A percentile compares a stretch with the other conserved stretches of the same genome.
Conservation (phyloP, 1,140 invertebrate species). For the Galleria mellonella region DNA sequence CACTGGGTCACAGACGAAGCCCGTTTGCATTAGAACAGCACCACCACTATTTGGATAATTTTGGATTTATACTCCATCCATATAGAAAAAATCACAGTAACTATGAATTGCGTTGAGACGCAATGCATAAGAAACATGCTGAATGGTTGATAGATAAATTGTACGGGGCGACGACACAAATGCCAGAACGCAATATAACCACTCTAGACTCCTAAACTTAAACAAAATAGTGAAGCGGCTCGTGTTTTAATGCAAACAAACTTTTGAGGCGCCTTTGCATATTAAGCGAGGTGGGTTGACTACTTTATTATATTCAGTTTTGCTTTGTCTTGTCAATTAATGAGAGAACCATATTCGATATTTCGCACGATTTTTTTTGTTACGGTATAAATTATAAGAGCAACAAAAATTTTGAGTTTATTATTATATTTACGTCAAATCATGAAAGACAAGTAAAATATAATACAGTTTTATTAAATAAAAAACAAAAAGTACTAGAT, state of each 20-base stretch:
- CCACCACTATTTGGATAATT: conserved; percentile 49
- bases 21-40: conserved; percentile 73
- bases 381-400: conserved; percentile 1
- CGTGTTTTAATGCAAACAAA: conserved; percentile 75
- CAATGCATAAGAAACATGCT: no score
- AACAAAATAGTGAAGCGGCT: conserved; percentile 74
- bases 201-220: conserved; percentile 67
- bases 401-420: conserved; percentile 17
- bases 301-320: conserved; percentile 71
- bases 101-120: no score
- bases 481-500: neutral
- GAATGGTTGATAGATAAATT: neutral
- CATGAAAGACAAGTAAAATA: conserved; percentile 33
- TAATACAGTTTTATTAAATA: no score
- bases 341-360: conserved; percentile 22
- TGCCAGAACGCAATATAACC: conserved; percentile 74
- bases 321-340: conserved; percentile 65
- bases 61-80: no score
- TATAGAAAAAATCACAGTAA: neutral
- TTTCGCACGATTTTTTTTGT: conserved; percentile 7
- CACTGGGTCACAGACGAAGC: conserved; percentile 54
- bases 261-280: conserved; percentile 73
- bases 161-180: conserved; percentile 56
- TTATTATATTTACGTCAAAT: conserved; percentile 35
- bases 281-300: conserved; percentile 73